Evolutionary conservation across 1,140 invertebrate species (phyloP).

Genomic region (Cataglyphis hispanica): DNA sequence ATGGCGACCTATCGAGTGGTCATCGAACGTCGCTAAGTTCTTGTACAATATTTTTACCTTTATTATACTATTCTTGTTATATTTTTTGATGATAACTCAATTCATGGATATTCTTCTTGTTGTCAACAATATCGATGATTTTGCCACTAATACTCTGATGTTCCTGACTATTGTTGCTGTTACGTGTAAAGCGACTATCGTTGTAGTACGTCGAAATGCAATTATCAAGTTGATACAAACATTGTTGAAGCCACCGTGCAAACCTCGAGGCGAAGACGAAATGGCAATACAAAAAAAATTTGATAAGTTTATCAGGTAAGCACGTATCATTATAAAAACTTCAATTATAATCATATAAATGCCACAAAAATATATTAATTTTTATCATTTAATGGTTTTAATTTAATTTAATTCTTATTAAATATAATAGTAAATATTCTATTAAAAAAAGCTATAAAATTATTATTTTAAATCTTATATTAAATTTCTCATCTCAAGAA

Average conservation of each 20-base stretch:
- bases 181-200: slow-evolving; percentile 14
- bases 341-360: background rate
- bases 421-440: too few species aligned
- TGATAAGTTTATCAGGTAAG: slow-evolving; percentile 17
- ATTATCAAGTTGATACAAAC: slow-evolving; percentile 8
- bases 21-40: background rate
- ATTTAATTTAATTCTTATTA: too few species aligned
- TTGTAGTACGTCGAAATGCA: background rate
- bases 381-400: too few species aligned
- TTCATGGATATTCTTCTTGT: background rate
- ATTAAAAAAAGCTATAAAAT: too few species aligned
- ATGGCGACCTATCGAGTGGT: slow-evolving; percentile 50
- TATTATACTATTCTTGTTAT: background rate
- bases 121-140: background rate
- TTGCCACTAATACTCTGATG: background rate
- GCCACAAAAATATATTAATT: background rate
- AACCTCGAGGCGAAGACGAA: background rate
- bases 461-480: too few species aligned
- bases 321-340: background rate
- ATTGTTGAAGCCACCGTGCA: background rate
- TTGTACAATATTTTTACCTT: slow-evolving; percentile 10
- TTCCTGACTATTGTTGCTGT: slow-evolving; percentile 10
- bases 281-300: slow-evolving; percentile 14
- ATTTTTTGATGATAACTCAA: slow-evolving; percentile 7
- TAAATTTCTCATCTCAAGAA: too few species aligned